phyloP scores from a whole-genome alignment of 2,113 vertebrate species.

The Cariama cristata region DNA sequence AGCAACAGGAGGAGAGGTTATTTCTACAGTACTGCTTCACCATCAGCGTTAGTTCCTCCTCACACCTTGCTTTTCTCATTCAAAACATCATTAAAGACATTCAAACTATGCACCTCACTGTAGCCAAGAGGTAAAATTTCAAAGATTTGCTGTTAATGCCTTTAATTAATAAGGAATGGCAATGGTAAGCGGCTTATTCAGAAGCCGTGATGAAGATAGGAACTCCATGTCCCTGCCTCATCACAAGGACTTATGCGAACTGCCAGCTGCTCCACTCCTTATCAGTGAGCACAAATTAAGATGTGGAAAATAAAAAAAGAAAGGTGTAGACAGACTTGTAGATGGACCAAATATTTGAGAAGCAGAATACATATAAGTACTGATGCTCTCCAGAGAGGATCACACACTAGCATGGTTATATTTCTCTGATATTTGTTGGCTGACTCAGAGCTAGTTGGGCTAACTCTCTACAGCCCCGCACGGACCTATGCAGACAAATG shows the following conservation, averaged over 20 bases:
- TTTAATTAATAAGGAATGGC: neutral
- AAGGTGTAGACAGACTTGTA: neutral
- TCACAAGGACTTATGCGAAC: neutral
- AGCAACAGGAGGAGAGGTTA: neutral
- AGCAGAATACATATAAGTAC: accelerated
- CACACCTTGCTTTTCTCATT: neutral
- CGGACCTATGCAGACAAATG: neutral
- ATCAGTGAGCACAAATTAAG: neutral
- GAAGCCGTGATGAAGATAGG: neutral
- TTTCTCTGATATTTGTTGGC: neutral
- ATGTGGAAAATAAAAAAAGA: neutral
- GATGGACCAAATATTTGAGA: neutral
- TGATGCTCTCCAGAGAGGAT: neutral
- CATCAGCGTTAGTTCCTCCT: neutral
- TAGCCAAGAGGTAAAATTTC: neutral
- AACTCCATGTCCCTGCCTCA: neutral
- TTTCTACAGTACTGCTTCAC: neutral
- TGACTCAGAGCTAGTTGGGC: neutral
- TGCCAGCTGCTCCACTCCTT: accelerated
- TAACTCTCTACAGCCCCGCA: neutral
- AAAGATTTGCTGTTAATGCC: neutral
- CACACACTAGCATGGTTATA: neutral
- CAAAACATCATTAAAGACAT: neutral
- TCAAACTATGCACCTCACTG: neutral
- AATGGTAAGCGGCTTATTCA: neutral